Conservation (phyloP, 23 tunicate species). For the Botrylloides violaceus region DNA sequence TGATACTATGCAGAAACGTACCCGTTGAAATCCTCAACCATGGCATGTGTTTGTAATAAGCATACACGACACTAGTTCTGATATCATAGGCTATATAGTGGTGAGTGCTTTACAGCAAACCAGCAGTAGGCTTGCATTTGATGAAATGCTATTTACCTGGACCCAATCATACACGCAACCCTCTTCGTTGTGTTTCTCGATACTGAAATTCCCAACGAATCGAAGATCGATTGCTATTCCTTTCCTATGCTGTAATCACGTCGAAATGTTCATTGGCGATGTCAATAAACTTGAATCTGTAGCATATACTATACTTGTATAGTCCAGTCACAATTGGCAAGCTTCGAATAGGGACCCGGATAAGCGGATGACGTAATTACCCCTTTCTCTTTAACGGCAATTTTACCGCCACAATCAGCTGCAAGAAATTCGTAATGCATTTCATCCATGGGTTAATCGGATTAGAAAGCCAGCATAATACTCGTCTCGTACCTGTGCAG, state of each 20-base stretch:
- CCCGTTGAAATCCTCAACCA: no score
- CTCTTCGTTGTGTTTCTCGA: slow-evolving; percentile 50
- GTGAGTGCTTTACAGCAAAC: neutral
- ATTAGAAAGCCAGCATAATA: no score
- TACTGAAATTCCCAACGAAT: slow-evolving; percentile 27
- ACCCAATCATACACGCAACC: slow-evolving; percentile 63
- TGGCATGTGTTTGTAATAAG: no score
- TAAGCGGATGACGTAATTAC: slow-evolving; percentile 38
- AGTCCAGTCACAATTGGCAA: slow-evolving; percentile 81
- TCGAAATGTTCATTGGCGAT: no score
- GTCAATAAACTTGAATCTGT: no score
- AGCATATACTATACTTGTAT: slow-evolving; percentile 31
- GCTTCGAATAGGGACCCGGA: slow-evolving; percentile 53
- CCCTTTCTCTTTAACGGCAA: slow-evolving; percentile 11
- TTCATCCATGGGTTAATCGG: neutral
- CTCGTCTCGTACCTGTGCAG: slow-evolving; percentile 71
- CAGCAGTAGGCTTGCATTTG: no score
- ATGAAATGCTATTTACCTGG: slow-evolving; percentile 19
- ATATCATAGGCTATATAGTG: neutral
- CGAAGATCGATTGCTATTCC: slow-evolving; percentile 32
- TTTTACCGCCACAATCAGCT: slow-evolving; percentile 10
- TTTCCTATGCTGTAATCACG: slow-evolving; percentile 32
- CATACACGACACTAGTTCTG: neutral
- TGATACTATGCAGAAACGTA: slow-evolving; percentile 1
- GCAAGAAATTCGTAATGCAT: neutral